A percentile compares a stretch with the other conserved stretches of the same genome.
Conservation (phyloP, 2,797 vertebrate genomes). For the Ara ararauna region DNA sequence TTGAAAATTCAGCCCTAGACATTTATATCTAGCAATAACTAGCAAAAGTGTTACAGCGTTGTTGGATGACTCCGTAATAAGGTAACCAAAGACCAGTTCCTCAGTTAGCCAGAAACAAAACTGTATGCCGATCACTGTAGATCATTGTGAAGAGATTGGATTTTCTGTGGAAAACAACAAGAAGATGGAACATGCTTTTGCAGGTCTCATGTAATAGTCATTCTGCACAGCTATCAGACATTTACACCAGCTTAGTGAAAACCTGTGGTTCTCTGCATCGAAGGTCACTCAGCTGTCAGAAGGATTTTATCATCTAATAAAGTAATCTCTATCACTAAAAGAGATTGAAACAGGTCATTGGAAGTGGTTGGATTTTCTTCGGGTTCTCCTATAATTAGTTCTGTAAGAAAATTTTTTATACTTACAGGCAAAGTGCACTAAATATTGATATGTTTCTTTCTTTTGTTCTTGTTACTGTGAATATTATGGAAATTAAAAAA, state of each 20-base stretch:
- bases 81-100: not conserved
- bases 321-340: not conserved
- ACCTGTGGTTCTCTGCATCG: fast-evolving
- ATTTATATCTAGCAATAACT: not conserved
- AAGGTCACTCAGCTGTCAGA: not conserved
- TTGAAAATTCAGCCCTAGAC: not conserved
- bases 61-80: not conserved
- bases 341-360: not conserved
- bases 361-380: not conserved
- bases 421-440: not conserved
- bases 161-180: not conserved
- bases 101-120: not conserved
- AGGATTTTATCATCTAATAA: not conserved
- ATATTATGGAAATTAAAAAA: not conserved
- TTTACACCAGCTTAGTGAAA: not conserved
- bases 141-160: not conserved
- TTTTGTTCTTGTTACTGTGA: not conserved
- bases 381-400: not conserved
- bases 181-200: not conserved
- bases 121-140: not conserved
- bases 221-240: not conserved
- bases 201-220: not conserved
- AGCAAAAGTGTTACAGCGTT: not conserved
- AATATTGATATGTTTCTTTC: not conserved
- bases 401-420: not conserved